Percentiles rank a stretch among this genome's conserved stretches.
Conservation (phyloP, 2,888 invertebrate genomes). For the Meganola albula region DNA sequence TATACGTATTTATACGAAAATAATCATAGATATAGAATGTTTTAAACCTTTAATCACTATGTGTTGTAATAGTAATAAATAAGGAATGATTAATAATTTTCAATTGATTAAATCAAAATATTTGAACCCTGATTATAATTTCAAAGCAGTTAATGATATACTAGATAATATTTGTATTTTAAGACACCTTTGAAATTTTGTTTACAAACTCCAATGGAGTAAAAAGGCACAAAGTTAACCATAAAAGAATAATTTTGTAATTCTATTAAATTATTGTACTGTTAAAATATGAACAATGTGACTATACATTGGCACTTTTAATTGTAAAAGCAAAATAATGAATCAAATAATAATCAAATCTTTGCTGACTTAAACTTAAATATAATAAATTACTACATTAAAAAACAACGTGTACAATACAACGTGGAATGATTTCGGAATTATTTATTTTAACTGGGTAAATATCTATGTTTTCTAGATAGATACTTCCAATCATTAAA, state of each 20-base stretch:
- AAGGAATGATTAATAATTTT: conserved; percentile 59
- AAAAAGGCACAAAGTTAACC: conserved; percentile 47
- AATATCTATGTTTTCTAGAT: too few relatives aligned
- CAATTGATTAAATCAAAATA: conserved; percentile 41
- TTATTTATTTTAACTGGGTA: conserved; percentile 20
- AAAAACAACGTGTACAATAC: conserved; percentile 25
- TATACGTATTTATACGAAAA: conserved; percentile 48
- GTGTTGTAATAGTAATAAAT: conserved; percentile 49
- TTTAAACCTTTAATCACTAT: conserved; percentile 64
- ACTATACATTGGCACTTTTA: conserved; percentile 37
- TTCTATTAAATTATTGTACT: conserved; percentile 50
- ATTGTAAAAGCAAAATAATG: conserved; percentile 19
- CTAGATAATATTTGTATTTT: conserved; percentile 19
- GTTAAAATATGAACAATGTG: conserved; percentile 27
- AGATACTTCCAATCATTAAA: too few relatives aligned
- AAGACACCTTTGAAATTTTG: conserved; percentile 38
- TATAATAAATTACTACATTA: too few relatives aligned
- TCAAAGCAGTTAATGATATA: conserved; percentile 24
- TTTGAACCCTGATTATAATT: conserved; percentile 34
- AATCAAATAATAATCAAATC: conserved; percentile 23
- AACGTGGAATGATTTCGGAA: conserved; percentile 53
- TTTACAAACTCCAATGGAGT: conserved; percentile 39
- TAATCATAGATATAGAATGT: conserved; percentile 43
- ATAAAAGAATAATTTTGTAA: conserved; percentile 37
- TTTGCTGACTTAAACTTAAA: conserved; percentile 31